Conservation (phyloP, 1,140 invertebrate species). For the Penaeus indicus region DNA sequence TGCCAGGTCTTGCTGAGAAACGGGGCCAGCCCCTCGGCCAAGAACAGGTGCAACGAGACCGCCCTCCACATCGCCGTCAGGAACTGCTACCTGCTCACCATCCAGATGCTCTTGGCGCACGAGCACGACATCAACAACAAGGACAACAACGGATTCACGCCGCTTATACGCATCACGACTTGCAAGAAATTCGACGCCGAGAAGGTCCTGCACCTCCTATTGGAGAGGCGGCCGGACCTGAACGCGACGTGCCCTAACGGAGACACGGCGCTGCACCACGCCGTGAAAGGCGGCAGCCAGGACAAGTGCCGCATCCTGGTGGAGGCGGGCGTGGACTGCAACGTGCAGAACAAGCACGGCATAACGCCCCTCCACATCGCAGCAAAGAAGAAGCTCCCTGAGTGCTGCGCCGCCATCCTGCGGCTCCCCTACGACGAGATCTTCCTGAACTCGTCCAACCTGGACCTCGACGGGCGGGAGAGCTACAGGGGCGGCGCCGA, state of each 20-base stretch:
- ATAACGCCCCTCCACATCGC: neutral
- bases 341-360: neutral
- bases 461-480: too few relatives aligned
- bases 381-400: neutral
- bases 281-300: neutral
- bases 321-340: neutral
- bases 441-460: neutral
- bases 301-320: constrained; percentile 5
- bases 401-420: neutral
- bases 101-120: neutral
- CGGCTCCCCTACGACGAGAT: neutral
- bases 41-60: neutral
- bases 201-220: neutral
- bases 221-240: neutral
- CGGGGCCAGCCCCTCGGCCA: neutral
- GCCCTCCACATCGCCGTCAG: neutral
- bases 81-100: neutral
- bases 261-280: neutral
- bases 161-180: neutral
- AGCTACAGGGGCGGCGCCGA: too few relatives aligned
- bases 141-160: neutral
- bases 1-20: neutral
- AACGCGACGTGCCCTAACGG: neutral
- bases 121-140: neutral
- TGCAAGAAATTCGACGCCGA: neutral